A percentile compares a stretch with the other conserved stretches of the same genome.
These are phyloP conservation scores for Leptarthrus brevirostris DNA, from an alignment of 2,888 invertebrate genomes.

Conservation along the genomic window DNA sequence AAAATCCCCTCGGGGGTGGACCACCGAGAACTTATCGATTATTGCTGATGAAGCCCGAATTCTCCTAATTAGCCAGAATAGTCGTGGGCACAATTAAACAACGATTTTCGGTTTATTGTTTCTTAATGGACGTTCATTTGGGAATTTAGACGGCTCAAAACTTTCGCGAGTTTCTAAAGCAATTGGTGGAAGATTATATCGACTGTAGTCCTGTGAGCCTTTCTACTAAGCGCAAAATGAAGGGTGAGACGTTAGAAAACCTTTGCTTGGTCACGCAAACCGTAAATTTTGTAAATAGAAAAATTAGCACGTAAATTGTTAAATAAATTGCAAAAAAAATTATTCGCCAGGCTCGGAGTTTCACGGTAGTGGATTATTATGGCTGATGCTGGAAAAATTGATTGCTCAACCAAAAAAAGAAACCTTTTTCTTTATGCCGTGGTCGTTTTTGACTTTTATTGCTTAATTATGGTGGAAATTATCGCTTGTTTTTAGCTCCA, in stretches of 20 bases:
- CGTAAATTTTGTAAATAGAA: constrained; percentile 35
- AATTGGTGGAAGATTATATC: not conserved
- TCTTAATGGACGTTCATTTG: constrained; percentile 35
- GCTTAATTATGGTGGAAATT: constrained; percentile 24
- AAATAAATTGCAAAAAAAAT: constrained; percentile 25
- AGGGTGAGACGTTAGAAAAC: not conserved
- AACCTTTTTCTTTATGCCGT: too few relatives aligned
- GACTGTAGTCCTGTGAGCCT: not conserved
- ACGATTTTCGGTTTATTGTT: constrained; percentile 41
- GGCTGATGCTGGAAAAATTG: not conserved
- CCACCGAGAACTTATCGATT: constrained; percentile 17
- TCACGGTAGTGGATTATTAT: too few relatives aligned
- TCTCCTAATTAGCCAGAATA: constrained; percentile 37
- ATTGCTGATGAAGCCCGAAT: constrained; percentile 33
- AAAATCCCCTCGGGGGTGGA: not conserved
- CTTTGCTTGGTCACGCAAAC: constrained; percentile 8
- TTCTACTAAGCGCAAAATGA: not conserved
- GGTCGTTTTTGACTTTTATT: not conserved
- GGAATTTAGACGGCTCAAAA: constrained; percentile 4
- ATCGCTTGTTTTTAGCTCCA: not conserved
- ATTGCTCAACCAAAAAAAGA: not conserved
- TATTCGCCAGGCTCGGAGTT: too few relatives aligned
- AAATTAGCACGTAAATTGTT: constrained; percentile 31
- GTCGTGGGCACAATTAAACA: constrained; percentile 44
- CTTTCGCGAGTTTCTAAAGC: not conserved